A percentile compares a stretch with the other conserved stretches of the same genome.
phyloP scores from a whole-genome alignment of 2,113 vertebrate genomes.

The Macaca mulatta region DNA sequence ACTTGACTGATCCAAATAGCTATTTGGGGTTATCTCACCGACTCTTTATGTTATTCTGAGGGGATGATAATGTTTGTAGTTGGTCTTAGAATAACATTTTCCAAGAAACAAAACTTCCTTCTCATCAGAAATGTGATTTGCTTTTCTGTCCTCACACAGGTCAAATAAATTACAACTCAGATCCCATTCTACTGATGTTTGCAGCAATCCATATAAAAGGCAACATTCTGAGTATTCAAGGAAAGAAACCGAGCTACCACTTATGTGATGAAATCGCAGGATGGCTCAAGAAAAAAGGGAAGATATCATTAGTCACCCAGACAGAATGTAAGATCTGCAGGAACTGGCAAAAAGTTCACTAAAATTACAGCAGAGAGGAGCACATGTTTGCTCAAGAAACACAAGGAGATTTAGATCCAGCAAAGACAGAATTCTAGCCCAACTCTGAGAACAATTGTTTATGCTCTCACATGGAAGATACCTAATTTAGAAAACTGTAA shows the following conservation, averaged over 20 bases:
- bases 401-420: background rate
- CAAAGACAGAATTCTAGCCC: background rate
- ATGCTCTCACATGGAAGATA: background rate
- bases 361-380: constrained; percentile 10
- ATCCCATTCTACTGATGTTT: constrained; percentile 27
- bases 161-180: constrained; percentile 38
- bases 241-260: constrained; percentile 44
- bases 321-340: constrained; percentile 31
- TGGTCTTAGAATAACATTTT: constrained; percentile 17
- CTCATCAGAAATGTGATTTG: constrained; percentile 13
- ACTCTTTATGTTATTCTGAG: background rate
- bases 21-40: background rate
- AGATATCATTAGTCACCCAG: constrained; percentile 48
- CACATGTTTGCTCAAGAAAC: background rate
- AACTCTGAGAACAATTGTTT: constrained; percentile 12
- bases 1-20: background rate
- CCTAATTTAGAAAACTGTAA: constrained; percentile 28
- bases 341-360: constrained; percentile 8
- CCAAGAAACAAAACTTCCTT: constrained; percentile 11
- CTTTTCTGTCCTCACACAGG: constrained; percentile 5
- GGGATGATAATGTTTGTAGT: background rate
- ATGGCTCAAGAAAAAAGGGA: constrained; percentile 52
- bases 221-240: constrained; percentile 45
- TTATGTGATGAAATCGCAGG: constrained; percentile 55
- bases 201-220: constrained; percentile 56